Evolutionary conservation across 2,797 vertebrate genomes (phyloP).

Genomic region (Vipera latastei): DNA sequence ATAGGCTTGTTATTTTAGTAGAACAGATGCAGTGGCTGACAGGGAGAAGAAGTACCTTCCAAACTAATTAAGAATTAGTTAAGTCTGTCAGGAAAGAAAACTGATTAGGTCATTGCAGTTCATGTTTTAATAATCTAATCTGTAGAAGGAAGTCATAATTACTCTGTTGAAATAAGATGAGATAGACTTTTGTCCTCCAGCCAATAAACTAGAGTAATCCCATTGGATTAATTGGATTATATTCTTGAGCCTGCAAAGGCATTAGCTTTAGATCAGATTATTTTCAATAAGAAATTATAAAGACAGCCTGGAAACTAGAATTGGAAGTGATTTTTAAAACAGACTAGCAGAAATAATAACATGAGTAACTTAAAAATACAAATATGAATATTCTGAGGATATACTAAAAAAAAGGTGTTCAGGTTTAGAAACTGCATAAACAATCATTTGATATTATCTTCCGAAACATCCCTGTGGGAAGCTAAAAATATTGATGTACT

Average conservation of each 20-base stretch:
- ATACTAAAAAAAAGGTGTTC: background rate
- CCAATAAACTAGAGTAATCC: constrained; percentile 2
- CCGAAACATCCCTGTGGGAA: background rate
- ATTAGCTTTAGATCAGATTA: background rate
- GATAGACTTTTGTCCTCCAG: background rate
- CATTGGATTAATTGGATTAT: background rate
- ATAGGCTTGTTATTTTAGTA: background rate
- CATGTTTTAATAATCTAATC: constrained; percentile 16
- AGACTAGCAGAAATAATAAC: background rate
- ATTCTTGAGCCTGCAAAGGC: background rate
- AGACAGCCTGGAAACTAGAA: background rate
- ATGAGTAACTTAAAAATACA: background rate
- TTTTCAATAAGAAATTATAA: background rate
- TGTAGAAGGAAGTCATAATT: constrained; percentile 26
- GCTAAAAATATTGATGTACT: background rate
- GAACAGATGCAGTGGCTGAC: background rate
- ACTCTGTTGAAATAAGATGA: constrained; percentile 20
- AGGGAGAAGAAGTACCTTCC: background rate
- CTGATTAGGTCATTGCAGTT: constrained; percentile 18
- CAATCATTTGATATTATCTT: background rate
- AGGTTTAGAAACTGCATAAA: background rate
- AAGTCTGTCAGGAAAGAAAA: background rate
- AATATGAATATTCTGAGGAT: background rate
- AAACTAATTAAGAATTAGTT: constrained; percentile 23
- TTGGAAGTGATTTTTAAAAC: background rate